Evolutionary conservation across 2,888 invertebrate genomes (phyloP).

Genomic region (Ashinkailepas kermadecensis): DNA sequence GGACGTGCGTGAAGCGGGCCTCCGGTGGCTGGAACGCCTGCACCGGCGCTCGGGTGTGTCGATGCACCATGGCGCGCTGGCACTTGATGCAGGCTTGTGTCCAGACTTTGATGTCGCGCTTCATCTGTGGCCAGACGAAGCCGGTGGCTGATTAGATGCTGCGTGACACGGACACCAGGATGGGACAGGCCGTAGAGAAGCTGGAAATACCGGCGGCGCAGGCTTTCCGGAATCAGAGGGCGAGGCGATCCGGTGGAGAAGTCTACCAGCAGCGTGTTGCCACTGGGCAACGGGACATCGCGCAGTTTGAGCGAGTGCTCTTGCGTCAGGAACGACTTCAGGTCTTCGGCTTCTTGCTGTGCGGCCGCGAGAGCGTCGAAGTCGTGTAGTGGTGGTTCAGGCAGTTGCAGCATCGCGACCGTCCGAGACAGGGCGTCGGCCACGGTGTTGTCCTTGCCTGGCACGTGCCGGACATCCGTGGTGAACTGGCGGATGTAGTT

Average conservation of each 20-base stretch:
- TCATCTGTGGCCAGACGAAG: conserved; percentile 29
- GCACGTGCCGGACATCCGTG: too few species aligned
- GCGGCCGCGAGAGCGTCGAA: background rate
- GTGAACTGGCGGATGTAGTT: background rate
- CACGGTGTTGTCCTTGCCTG: background rate
- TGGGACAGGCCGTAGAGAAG: conserved; percentile 28
- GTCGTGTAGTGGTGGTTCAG: background rate
- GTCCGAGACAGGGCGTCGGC: background rate
- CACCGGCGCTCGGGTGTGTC: conserved; percentile 27
- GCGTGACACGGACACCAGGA: conserved; percentile 26
- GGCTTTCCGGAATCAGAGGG: background rate
- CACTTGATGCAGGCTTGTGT: conserved; percentile 26
- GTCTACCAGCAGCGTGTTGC: background rate
- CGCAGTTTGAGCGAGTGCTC: too few species aligned
- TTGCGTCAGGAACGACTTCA: background rate
- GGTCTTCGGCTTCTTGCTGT: background rate
- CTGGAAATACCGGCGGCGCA: conserved; percentile 17
- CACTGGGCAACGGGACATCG: too few species aligned
- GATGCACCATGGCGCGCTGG: conserved; percentile 28
- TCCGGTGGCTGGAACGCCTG: conserved; percentile 27
- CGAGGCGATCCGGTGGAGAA: background rate
- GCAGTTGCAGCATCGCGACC: background rate
- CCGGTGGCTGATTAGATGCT: background rate
- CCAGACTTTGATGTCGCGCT: conserved; percentile 28
- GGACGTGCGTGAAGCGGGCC: conserved; percentile 30